A percentile compares a stretch with the other conserved stretches of the same genome.
Evolutionary conservation across 2,888 invertebrate species (phyloP).

Genomic region (Ormyrus thymus): DNA sequence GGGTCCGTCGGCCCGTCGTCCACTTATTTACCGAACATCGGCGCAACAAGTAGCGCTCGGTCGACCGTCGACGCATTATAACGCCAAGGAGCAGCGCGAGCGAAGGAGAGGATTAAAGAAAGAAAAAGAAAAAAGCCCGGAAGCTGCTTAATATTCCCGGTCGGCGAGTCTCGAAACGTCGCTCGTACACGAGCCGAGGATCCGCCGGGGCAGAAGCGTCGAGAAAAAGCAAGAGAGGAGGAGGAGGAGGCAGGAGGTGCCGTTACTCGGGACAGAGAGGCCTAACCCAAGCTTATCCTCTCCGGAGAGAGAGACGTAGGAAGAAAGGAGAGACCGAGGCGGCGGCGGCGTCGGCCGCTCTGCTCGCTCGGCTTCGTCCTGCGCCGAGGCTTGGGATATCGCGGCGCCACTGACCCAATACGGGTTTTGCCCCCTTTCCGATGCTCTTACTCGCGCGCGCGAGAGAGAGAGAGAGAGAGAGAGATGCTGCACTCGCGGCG

Average conservation of each 20-base stretch:
- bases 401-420: constrained; percentile 51
- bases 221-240: not conserved
- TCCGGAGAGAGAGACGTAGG: not conserved
- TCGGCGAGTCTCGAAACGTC: constrained; percentile 5
- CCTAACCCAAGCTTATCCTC: constrained; percentile 60
- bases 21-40: too few relatives aligned
- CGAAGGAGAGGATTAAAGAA: not conserved
- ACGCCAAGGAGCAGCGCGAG: not conserved
- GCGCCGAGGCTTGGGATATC: not conserved
- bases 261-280: constrained; percentile 53
- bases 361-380: not conserved
- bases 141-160: constrained; percentile 36
- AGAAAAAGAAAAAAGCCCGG: constrained; percentile 13
- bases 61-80: not conserved
- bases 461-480: too few relatives aligned
- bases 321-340: not conserved
- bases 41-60: not conserved
- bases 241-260: constrained; percentile 12
- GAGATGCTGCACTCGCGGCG: too few relatives aligned
- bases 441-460: not conserved
- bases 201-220: not conserved
- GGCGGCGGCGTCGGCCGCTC: not conserved
- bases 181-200: too few relatives aligned
- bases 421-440: not conserved
- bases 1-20: too few relatives aligned